Evolutionary conservation across 1,140 invertebrate genomes (phyloP), one percentile per base, ranked within the genome.

Genomic region (Schlechtendalia chinensis): DNA sequence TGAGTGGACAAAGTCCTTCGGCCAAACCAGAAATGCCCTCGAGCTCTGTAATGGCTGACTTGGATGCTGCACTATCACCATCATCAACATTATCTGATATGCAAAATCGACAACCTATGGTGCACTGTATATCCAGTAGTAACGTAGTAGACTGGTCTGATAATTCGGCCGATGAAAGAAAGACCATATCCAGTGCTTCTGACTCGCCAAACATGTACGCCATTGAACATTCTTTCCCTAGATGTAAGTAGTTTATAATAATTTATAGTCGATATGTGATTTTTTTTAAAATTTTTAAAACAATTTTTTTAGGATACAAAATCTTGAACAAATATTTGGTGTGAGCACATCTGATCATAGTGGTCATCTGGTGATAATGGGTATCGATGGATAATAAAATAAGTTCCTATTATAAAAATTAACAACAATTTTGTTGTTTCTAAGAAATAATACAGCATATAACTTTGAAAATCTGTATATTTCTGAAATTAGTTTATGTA

Each of bases 41-140:
- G 63, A 89, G 82, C 63, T 81, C 83, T 27, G 69, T 82, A 24
- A 82, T 81, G 14, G 80, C 82, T 69, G 82, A 82, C 72, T 74
- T 83, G 63, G 81, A 85, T 71, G 45, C 65, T 53, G 71, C 81
- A 27, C 27, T 84, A 77, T 83, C 82, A 50, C 80, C 83, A 32
- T 81, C 84, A 3, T 82, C 83, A 6, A 81, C 83, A 17, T 83
- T 84, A 19, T 82, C 83, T 17, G 83, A 84, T 58, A 81, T 82
- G 16, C 63, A 80, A 12, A 80, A 75, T 39, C 45, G 82, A 22
- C 82, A 83, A 65, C 83, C 83, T 3, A 93, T 93, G 91, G 93
- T 94, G 24, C 93, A 94, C 85, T 94, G 92, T 84, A 91, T 94
- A 67, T 94, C 93, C 5, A 94, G 92, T 84, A 94, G 92, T 84